Percentiles rank a stretch among this genome's conserved stretches.
Evolutionary conservation across 2,888 invertebrate species (phyloP).

Genomic region (Drosophila nr. fundita): DNA sequence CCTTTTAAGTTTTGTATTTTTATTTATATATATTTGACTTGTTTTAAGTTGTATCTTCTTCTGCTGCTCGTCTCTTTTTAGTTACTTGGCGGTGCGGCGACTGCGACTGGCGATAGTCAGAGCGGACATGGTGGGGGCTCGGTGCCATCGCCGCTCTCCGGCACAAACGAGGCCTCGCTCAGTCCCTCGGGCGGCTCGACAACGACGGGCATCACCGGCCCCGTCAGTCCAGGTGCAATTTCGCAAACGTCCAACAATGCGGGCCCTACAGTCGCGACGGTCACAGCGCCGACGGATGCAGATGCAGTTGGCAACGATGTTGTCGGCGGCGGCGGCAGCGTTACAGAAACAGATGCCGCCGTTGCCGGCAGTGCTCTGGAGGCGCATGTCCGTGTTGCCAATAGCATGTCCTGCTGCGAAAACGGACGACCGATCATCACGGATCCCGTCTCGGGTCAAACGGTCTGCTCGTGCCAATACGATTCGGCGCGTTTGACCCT

Average conservation of each 20-base stretch:
- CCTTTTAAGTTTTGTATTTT: constrained; percentile 17
- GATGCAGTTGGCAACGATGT: constrained; percentile 59
- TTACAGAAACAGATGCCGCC: constrained; percentile 55
- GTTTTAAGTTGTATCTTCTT: constrained; percentile 25
- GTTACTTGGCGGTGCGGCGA: constrained; percentile 72
- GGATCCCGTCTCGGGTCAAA: constrained; percentile 96
- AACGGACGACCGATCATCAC: constrained; percentile 96
- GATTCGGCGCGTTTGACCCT: constrained; percentile 94
- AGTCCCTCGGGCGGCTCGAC: constrained; percentile 88
- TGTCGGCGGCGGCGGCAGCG: constrained; percentile 50
- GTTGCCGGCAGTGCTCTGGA: constrained; percentile 44
- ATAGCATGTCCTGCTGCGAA: constrained; percentile 90
- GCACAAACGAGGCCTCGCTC: constrained; percentile 90
- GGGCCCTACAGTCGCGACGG: constrained; percentile 51
- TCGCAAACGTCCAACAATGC: constrained; percentile 85
- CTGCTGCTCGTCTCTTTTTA: constrained; percentile 41
- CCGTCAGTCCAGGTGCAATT: constrained; percentile 85
- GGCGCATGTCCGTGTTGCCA: constrained; percentile 51
- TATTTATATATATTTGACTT: constrained; percentile 12
- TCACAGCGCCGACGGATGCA: constrained; percentile 53
- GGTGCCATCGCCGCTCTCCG: constrained; percentile 91
- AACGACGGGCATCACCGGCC: constrained; percentile 83
- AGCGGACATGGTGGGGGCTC: constrained; percentile 72
- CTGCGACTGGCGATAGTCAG: constrained; percentile 66
- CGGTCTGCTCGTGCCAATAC: constrained; percentile 97